These are phyloP conservation scores for Antitype chi DNA, from an alignment of 2,888 invertebrate genomes.

Conservation along the genomic window DNA sequence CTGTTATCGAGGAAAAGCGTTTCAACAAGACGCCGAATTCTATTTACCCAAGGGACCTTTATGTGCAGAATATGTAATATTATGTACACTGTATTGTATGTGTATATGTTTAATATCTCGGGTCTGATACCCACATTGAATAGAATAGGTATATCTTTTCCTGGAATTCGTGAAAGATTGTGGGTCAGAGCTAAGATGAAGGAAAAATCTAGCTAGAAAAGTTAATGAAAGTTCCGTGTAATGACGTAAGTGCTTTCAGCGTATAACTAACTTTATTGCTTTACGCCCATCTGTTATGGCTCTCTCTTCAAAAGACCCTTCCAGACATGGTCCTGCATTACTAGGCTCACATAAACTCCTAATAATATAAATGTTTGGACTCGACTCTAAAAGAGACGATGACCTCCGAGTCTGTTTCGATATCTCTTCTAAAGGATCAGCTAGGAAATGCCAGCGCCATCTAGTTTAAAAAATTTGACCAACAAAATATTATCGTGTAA, in stretches of 20 bases:
- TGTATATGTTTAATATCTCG: slow-evolving; percentile 51
- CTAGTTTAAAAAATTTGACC: too few species aligned
- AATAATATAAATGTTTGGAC: too few species aligned
- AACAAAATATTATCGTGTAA: too few species aligned
- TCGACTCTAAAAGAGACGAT: too few species aligned
- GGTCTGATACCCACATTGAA: slow-evolving; percentile 24
- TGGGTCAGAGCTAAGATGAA: background rate
- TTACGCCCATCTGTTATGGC: too few species aligned
- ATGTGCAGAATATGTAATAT: slow-evolving; percentile 80
- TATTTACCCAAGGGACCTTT: slow-evolving; percentile 76
- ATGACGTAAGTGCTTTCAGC: background rate
- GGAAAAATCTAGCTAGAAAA: background rate
- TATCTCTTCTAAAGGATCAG: too few species aligned
- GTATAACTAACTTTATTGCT: background rate
- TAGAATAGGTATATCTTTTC: slow-evolving; percentile 14
- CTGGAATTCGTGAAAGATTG: slow-evolving; percentile 13
- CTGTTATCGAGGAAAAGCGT: slow-evolving; percentile 70
- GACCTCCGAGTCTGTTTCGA: too few species aligned
- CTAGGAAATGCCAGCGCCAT: too few species aligned
- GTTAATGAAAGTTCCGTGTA: background rate
- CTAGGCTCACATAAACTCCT: too few species aligned
- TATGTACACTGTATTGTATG: slow-evolving; percentile 45
- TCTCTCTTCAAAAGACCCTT: too few species aligned
- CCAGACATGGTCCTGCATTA: too few species aligned
- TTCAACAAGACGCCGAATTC: slow-evolving; percentile 73